Evolutionary conservation across 2,113 vertebrate genomes (phyloP), one percentile per base, ranked within the genome.

Genomic region (Crypturellus undulatus): DNA sequence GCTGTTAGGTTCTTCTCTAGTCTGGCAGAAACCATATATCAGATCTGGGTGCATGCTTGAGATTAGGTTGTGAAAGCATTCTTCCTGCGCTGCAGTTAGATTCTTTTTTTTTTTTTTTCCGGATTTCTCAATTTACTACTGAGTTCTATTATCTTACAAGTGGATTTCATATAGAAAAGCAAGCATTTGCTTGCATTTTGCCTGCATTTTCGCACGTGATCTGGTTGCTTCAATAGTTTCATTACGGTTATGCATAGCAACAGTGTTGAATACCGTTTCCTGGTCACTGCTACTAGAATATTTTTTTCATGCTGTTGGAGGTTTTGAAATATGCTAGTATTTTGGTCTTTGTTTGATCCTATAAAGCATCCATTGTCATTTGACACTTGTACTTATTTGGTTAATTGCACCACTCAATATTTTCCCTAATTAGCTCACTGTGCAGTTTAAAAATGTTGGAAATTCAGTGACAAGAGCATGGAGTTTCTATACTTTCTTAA

Each of bases 331-430:
- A 9, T 19, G 28, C 9, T 54, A 11, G 32, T 30, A 8, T 64
- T 87, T 86, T 84, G 80, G 42, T 92, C 25, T 34, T 87, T 64
- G 17, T 92, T 87, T 92, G 34, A 24, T 92, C 64, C 22, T 54
- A n/a, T 70, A 70, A 89, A 72, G 68, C 83, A 45, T 58, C 32
- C 19, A 8, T 77, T 87, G 40, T 63, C 62, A 63, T 79, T 68
- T 63, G 25, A 65, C 47, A 63, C 64, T 77, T 71, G 17, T 78
- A 81, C 54, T 90, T 73, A 54, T 70, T 88, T 84, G 80, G 54
- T 68, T 90, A 85, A 84, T 91, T 73, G 83, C 82, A 59, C 14
- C n/a, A 59, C 12, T 81, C 43, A 12, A 19, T 83, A 24, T 80
- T 78, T 87, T 49, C 6, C 1, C 51, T 51, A 40, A 58, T 76